Evolutionary conservation across 2,113 vertebrate species (phyloP).

Genomic region (Ciconia boyciana): DNA sequence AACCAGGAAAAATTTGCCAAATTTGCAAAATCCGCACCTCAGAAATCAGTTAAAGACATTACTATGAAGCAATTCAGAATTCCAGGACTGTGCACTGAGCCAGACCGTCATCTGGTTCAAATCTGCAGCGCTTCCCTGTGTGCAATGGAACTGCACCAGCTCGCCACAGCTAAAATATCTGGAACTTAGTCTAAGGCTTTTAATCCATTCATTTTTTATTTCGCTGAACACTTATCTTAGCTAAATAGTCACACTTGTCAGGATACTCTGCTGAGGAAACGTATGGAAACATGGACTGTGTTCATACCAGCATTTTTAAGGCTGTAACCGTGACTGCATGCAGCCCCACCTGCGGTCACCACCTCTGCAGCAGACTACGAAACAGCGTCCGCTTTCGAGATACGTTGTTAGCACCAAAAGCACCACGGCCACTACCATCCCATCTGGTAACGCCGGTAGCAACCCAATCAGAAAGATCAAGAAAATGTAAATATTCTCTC

Average conservation of each 20-base stretch:
- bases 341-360: background rate
- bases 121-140: constrained; percentile 3
- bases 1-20: background rate
- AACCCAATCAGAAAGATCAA: background rate
- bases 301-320: background rate
- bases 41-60: background rate
- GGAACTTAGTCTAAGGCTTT: background rate
- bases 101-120: constrained; percentile 58
- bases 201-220: constrained; percentile 26
- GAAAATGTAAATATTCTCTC: background rate
- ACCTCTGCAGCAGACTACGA: background rate
- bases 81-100: background rate
- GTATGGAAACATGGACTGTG: background rate
- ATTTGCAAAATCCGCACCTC: background rate
- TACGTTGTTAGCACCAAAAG: background rate
- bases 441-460: background rate
- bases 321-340: too few species aligned
- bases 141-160: background rate
- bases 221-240: background rate
- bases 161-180: background rate
- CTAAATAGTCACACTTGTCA: background rate
- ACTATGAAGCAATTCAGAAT: background rate
- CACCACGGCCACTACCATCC: background rate
- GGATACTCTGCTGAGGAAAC: background rate
- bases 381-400: background rate